Evolutionary conservation across 2,113 vertebrate species (phyloP).

Genomic region (Mastomys natalensis): DNA sequence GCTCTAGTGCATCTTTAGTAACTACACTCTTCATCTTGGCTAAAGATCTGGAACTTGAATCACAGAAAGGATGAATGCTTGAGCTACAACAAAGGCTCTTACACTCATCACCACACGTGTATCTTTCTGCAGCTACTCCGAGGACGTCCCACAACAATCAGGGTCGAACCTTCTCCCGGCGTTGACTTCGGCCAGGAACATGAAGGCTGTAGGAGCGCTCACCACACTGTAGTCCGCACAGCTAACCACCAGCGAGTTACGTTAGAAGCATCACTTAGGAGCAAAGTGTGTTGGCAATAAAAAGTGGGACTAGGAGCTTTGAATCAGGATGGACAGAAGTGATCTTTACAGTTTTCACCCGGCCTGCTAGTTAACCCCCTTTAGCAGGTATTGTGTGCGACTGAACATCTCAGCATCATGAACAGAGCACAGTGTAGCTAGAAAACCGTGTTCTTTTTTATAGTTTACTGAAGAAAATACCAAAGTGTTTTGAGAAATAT

Average conservation of each 20-base stretch:
- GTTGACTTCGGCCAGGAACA: neutral
- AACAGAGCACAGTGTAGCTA: neutral
- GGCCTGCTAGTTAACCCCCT: neutral
- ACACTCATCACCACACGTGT: neutral
- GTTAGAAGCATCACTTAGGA: neutral
- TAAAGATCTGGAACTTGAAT: constrained; percentile 9
- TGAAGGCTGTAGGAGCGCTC: neutral
- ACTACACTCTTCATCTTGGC: neutral
- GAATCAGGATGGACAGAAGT: neutral
- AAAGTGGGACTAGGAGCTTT: neutral
- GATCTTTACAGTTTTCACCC: neutral
- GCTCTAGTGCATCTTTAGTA: constrained; percentile 45
- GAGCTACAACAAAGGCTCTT: neutral
- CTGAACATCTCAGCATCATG: neutral
- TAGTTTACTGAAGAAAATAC: constrained; percentile 43
- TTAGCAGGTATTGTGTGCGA: neutral
- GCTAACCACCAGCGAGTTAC: neutral
- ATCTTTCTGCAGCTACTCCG: neutral
- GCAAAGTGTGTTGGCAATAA: neutral
- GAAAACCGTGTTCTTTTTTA: neutral
- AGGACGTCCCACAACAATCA: neutral
- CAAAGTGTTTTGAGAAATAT: constrained; percentile 28
- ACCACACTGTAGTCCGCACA: neutral
- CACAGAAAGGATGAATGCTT: neutral
- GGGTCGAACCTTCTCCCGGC: neutral